A percentile compares a stretch with the other conserved stretches of the same genome.
Evolutionary conservation across 2,113 vertebrate genomes (phyloP).

Genomic region (Cyanistes caeruleus): DNA sequence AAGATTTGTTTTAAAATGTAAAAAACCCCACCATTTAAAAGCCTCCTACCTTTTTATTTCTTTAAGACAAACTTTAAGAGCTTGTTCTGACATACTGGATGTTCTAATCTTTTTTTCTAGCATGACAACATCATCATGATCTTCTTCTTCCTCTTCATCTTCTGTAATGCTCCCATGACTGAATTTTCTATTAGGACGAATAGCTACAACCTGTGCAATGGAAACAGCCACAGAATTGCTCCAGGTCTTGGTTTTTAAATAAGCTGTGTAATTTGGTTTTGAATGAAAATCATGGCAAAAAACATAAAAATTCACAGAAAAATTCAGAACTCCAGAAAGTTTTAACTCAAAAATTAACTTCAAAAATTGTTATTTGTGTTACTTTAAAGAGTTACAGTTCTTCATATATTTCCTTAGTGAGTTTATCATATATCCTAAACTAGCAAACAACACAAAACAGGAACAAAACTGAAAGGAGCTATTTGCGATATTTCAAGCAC

Average conservation of each 20-base stretch:
- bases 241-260: neutral
- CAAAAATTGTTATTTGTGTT: neutral
- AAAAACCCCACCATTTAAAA: neutral
- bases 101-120: conserved; percentile 89
- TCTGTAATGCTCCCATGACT: conserved; percentile 75
- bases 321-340: neutral
- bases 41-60: conserved; percentile 88
- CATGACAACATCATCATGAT: conserved; percentile 85
- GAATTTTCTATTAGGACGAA: conserved; percentile 82
- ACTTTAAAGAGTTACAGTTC: neutral
- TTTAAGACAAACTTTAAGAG: conserved; percentile 90
- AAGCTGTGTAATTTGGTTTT: neutral
- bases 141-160: conserved; percentile 90
- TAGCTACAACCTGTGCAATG: conserved; percentile 78
- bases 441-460: neutral
- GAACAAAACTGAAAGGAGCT: neutral
- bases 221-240: neutral
- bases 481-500: neutral
- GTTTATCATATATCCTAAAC: neutral
- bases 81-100: conserved; percentile 90
- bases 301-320: neutral
- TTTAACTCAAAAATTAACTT: neutral
- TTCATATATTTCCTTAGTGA: neutral
- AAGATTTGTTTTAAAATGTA: neutral
- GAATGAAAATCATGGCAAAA: neutral